Conservation (phyloP, 2,113 vertebrate species). For the Toxotes jaculatrix region DNA sequence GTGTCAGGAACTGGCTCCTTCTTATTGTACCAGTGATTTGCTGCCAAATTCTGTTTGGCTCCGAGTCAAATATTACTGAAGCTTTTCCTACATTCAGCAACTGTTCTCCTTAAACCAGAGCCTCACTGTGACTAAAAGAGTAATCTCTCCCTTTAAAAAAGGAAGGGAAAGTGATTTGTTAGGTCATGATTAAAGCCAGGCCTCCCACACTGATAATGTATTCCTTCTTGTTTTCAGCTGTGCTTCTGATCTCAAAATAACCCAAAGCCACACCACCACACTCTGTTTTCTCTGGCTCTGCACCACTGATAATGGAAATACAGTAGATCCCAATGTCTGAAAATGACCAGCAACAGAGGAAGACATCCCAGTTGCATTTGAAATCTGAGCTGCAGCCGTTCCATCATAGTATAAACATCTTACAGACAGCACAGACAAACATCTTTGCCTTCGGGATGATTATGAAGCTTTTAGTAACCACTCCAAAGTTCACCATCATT, state of each 20-base stretch:
- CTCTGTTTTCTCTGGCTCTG: constrained; percentile 27
- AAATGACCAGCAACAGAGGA: constrained; percentile 32
- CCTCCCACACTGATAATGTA: constrained; percentile 39
- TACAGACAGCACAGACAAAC: background rate
- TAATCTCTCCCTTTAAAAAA: constrained; percentile 16
- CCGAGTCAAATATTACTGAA: constrained; percentile 21
- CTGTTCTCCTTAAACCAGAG: constrained; percentile 9
- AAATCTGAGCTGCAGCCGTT: constrained; percentile 2
- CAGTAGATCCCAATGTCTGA: constrained; percentile 11
- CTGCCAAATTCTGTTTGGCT: constrained; percentile 47
- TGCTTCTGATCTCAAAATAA: constrained; percentile 48
- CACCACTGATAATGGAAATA: constrained; percentile 28
- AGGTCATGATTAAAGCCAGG: constrained; percentile 18
- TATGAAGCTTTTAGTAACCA: constrained; percentile 16
- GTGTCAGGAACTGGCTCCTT: constrained; percentile 16
- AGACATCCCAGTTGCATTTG: background rate
- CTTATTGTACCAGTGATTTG: constrained; percentile 29
- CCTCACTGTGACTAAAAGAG: constrained; percentile 8
- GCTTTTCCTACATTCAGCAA: constrained; percentile 20
- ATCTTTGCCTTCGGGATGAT: background rate
- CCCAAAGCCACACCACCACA: constrained; percentile 31
- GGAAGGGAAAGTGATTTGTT: constrained; percentile 23
- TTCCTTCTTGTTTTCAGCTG: constrained; percentile 38
- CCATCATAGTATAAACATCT: background rate
- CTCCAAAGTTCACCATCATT: constrained; percentile 22